Evolutionary conservation across 2,797 vertebrate genomes (phyloP), one percentile per base, ranked within the genome.

Genomic region (Macropodus opercularis): DNA sequence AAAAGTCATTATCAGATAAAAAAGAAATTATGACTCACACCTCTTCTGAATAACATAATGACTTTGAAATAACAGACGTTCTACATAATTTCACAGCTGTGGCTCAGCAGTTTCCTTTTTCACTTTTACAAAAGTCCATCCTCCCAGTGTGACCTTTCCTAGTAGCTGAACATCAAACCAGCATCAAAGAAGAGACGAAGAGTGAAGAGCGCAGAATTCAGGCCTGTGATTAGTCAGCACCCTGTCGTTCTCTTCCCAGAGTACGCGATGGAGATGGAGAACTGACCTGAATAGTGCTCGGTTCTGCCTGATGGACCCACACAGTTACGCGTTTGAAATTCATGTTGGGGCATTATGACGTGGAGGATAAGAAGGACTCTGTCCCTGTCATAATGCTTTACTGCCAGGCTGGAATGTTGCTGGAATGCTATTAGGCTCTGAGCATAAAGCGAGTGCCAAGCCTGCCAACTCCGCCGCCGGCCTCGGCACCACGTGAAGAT

Each of bases 311-410:
- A 88, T 71, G 64, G 71, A 80, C 52, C 79, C 75, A 68, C 63
- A 61, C 61, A 81, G 83, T 77, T 84, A 86, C 63, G 50, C 81
- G 79, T 85, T 87, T 86, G 85, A 86, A 86, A 79, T 86, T 72
- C 57, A 63, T 40, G 76, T 69, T 55, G 41, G 59, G 27, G 41
- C 43, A 54, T 56, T 65, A 50, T 76, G 66, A 79, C 40, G 17
- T 66, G 44, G 36, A 52, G 51, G 69, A 76, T 72, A 73, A 83
- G 67, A 60, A 69, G 58, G 68, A 66, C 62, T 47, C 40, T 49
- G 68, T 49, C 57, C 48, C 66, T 65, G 63, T 82, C 48, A 61
- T 77, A 77, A 80, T 78, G 71, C 55, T 63, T 79, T 63, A 57
- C 40, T 56, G 26, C 39, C 22, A 29, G 41, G 54, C 22, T 51